phyloP scores from a whole-genome alignment of 2,113 vertebrate genomes.

The Eira barbara region DNA sequence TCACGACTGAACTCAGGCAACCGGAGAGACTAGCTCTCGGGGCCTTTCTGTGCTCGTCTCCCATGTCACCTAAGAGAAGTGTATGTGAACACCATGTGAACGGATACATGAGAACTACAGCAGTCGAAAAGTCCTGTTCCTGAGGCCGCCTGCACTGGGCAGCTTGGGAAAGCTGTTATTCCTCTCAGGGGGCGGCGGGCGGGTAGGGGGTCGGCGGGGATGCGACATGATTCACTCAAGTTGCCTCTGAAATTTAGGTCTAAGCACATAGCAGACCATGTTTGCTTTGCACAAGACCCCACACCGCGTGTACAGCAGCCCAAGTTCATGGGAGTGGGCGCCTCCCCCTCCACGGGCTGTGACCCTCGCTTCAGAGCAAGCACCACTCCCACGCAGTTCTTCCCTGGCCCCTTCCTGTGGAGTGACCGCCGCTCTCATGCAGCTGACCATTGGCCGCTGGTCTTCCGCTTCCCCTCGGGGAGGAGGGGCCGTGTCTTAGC shows the following conservation, averaged over 20 bases:
- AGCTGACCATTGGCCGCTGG: rapidly evolving
- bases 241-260: background rate
- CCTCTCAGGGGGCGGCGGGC: background rate
- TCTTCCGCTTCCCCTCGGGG: too few relatives aligned
- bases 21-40: background rate
- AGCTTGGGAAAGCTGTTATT: background rate
- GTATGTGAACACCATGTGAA: background rate
- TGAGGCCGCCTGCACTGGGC: background rate
- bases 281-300: background rate
- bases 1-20: background rate
- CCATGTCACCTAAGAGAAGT: background rate
- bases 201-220: background rate
- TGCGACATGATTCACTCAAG: background rate
- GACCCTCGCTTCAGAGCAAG: background rate
- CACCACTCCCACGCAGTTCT: background rate
- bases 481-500: background rate
- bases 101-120: background rate
- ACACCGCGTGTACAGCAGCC: background rate
- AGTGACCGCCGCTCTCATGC: rapidly evolving
- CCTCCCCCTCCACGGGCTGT: background rate
- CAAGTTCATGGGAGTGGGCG: background rate
- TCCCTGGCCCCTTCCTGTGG: background rate
- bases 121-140: background rate
- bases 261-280: background rate
- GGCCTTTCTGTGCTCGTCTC: background rate